Evolutionary conservation across 2,888 invertebrate species (phyloP), one percentile per base, ranked within the genome.

Genomic region (Clepsis dumicolana): DNA sequence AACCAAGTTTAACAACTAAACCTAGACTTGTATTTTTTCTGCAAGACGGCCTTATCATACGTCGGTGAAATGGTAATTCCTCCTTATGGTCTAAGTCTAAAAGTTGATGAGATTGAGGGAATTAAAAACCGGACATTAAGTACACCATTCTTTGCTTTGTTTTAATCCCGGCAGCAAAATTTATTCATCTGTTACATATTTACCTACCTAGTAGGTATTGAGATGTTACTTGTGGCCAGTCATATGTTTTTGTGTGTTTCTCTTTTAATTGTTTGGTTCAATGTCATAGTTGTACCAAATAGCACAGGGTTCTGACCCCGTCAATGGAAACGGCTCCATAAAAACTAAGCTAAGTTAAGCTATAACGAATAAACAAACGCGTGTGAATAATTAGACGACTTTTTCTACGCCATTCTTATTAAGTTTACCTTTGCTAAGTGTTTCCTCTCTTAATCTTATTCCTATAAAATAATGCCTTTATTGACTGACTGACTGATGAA

Each of bases 251-350:
- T 56, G 35, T 35, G n/a, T 21, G 48, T 21, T 48, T 21, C 21
- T 48, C 21, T 21, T 48, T 48, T 48, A 21, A 12, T 4, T 18
- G 44, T 44, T 18, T 54, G 12, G 18, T 54, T 54, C 54, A 54
- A 54, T 54, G 54, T 54, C 29, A 32, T 29, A 56, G 24, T 18
- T 21, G 18, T 21, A 35, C 35, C 16, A 24, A 56, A 35, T 21
- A 35, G 21, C 14, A 12, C 21, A 56, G 54, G 18, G 12, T 56
- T 35, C 35, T 56, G 56, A 56, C 24, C 56, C 56, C 32, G n/a
- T 21, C 35, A 5, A 21, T 54, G 18, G 32, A 24, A 56, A 21
- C 56, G 14, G 14, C 21, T 35, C 21, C 32, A 7, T 12, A 21
- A 12, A 35, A 56, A 56, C 56, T 7, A 21, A 14, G 35, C 35